phyloP scores from a whole-genome alignment of 1,140 invertebrate species.

The Tribolium castaneum region DNA sequence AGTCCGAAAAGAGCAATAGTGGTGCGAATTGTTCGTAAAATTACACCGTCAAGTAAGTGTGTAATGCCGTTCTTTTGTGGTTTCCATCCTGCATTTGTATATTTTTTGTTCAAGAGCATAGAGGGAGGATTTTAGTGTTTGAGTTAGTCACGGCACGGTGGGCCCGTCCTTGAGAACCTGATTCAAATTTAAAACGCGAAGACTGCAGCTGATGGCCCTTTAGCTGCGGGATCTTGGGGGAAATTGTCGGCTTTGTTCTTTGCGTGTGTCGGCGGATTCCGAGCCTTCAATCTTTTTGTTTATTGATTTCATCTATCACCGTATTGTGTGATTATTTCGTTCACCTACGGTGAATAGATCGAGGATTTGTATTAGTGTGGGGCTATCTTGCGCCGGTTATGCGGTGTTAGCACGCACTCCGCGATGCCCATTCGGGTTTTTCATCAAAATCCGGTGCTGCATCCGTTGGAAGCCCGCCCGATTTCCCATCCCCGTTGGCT shows the following conservation, averaged over 20 bases:
- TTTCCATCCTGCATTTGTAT: background rate
- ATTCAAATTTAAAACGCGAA: slow-evolving; percentile 30
- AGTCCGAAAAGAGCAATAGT: too few species aligned
- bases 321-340: slow-evolving; percentile 12
- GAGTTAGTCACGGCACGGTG: slow-evolving; percentile 17
- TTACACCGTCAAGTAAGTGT: background rate
- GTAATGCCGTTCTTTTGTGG: slow-evolving; percentile 5
- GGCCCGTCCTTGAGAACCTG: background rate
- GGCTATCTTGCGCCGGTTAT: background rate
- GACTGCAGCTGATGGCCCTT: slow-evolving; percentile 16
- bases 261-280: background rate
- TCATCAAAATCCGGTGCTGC: slow-evolving; percentile 38
- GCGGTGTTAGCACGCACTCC: background rate
- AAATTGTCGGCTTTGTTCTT: slow-evolving; percentile 32
- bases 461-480: slow-evolving; percentile 26
- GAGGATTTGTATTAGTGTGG: slow-evolving; percentile 5
- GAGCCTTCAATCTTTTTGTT: slow-evolving; percentile 23
- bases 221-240: slow-evolving; percentile 11
- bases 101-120: slow-evolving; percentile 9
- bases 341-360: background rate
- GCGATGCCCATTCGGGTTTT: slow-evolving; percentile 14
- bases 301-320: slow-evolving; percentile 27
- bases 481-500: slow-evolving; percentile 13
- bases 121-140: slow-evolving; percentile 25
- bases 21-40: too few species aligned